Conservation (phyloP, 2,113 vertebrate genomes). For the Otocyon megalotis region DNA sequence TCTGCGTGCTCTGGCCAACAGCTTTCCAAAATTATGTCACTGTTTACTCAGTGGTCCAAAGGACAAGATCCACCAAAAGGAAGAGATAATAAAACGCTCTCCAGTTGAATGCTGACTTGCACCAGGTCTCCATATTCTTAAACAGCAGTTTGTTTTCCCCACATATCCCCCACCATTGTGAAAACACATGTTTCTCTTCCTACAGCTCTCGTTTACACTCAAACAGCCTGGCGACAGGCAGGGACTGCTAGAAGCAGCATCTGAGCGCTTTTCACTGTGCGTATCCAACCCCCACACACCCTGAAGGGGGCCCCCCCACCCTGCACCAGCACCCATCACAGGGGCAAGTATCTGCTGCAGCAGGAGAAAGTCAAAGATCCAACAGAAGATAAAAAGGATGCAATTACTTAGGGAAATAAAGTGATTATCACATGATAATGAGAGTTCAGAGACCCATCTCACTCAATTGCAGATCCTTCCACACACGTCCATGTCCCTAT, state of each 20-base stretch:
- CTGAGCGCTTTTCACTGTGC: neutral
- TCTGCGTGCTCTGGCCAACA: neutral
- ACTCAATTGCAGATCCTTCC: neutral
- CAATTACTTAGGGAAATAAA: neutral
- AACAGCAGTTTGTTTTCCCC: neutral
- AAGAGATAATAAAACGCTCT: neutral
- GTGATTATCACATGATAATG: neutral
- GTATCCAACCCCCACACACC: neutral
- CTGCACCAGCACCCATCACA: neutral
- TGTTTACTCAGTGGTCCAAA: neutral
- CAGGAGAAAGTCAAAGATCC: neutral
- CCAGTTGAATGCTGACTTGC: neutral
- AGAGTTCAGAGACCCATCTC: neutral
- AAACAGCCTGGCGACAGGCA: neutral
- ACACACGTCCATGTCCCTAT: neutral
- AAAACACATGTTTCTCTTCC: neutral
- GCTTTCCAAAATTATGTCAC: constrained; percentile 13
- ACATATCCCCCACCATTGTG: neutral
- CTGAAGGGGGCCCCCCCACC: neutral
- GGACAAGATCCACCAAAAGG: neutral
- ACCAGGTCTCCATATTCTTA: neutral
- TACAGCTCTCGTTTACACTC: neutral
- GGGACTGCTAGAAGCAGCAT: neutral
- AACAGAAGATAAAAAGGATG: neutral
- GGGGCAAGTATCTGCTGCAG: neutral